These are phyloP conservation scores for Apotomis turbidana DNA, from an alignment of 2,888 invertebrate genomes.

Conservation along the genomic window DNA sequence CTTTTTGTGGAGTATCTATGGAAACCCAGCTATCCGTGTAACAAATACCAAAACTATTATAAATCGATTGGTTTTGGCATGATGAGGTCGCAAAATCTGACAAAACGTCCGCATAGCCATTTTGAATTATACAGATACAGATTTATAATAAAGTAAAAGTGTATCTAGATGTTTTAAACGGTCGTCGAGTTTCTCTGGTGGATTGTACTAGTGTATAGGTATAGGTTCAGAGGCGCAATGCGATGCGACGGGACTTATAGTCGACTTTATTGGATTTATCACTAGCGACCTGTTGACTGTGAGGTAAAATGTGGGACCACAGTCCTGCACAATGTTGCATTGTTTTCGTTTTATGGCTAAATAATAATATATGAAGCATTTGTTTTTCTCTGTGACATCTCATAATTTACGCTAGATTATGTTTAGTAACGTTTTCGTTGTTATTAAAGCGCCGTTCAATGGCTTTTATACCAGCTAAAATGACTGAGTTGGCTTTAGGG, in stretches of 20 bases:
- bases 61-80: too few relatives aligned
- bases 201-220: constrained; percentile 13
- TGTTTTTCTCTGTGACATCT: background rate
- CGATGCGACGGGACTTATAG: constrained; percentile 41
- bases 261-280: constrained; percentile 41
- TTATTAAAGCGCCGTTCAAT: too few relatives aligned
- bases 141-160: background rate
- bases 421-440: too few relatives aligned
- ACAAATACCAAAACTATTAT: too few relatives aligned
- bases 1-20: too few relatives aligned
- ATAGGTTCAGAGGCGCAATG: constrained; percentile 20
- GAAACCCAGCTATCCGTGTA: too few relatives aligned
- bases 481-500: too few relatives aligned
- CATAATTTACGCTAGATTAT: background rate
- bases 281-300: constrained; percentile 31
- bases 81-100: too few relatives aligned
- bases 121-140: too few relatives aligned
- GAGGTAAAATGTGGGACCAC: constrained; percentile 36
- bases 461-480: too few relatives aligned
- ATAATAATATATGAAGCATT: constrained; percentile 1
- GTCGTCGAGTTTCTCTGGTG: background rate
- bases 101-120: too few relatives aligned
- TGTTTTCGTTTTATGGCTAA: constrained; percentile 8
- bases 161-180: background rate
- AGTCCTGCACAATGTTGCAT: constrained; percentile 14